Base-by-base conservation (phyloP, 2,888 invertebrate species). In the Calameuta filiformis region DNA sequence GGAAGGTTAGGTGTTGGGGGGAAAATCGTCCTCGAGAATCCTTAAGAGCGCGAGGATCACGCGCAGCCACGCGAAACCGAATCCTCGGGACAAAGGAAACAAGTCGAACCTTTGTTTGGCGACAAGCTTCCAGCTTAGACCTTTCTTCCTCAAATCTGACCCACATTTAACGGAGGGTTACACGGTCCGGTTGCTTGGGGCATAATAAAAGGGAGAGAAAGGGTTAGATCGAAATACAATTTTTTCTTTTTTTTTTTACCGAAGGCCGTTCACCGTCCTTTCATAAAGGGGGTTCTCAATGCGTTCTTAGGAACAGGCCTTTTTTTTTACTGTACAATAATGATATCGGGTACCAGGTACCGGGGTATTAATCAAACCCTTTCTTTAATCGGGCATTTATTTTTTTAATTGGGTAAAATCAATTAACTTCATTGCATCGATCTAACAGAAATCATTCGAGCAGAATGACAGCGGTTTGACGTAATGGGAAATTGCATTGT, bases 141-240 rank as follows among this genome's bases (percentile, higher is more conserved):
- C 56, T 56, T 56, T 56, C 56, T 56, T 56, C 56, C 9, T 56
- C 9, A 23, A 56, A 23, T 81, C 82, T 87, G 87, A 87, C 87
- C 88, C 81, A 88, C 80, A 88, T 88, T 83, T 80, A n/a, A 35
- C 31, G 34, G 69, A 74, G 74, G 74, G 71, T 71, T 71, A 71
- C 34, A 33, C 71, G 11, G 31, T 71, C 71, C 71, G 71, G 71
- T 71, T 71, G 12, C 31, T 31, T 1, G 33, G 23, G 31, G 31
- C 31, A 71, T 71, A 71, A 71, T 71, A 71, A 34, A 71, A 23
- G 31, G 71, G 31, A 33, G 71, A 11, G 71, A 34, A 71, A 34
- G 71, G 71, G 31, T 33, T 71, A 71, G 11, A 71, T 71, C 34
- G 71, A 71, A 71, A 71, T 71, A 71, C 12, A 71, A 56, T 56